A percentile compares a stretch with the other conserved stretches of the same genome.
These are phyloP conservation scores for Microtus obscurus DNA, from an alignment of 2,797 vertebrate genomes.

Conservation along the genomic window DNA sequence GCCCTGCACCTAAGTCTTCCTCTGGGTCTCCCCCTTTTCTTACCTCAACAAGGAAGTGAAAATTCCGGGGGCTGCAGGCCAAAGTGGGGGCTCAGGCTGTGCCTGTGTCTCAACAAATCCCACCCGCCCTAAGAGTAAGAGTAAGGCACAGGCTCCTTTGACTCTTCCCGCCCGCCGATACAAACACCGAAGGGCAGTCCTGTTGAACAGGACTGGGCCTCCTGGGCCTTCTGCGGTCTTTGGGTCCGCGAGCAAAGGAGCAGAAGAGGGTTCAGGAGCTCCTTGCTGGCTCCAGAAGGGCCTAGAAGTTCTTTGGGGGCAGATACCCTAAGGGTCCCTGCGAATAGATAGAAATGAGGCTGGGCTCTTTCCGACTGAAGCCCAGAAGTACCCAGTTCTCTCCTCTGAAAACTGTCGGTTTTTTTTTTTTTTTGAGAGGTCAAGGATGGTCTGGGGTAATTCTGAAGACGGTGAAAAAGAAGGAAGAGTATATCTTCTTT, in stretches of 20 bases:
- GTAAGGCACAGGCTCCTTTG: not conserved
- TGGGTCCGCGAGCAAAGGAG: not conserved
- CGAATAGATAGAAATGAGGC: not conserved
- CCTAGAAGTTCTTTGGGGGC: not conserved
- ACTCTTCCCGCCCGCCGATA: not conserved
- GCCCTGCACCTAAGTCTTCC: not conserved
- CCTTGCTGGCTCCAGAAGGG: not conserved
- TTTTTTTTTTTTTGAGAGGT: not conserved
- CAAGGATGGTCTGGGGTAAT: slow-evolving; percentile 49
- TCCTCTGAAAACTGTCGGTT: slow-evolving; percentile 42
- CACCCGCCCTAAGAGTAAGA: not conserved
- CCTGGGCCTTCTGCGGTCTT: not conserved
- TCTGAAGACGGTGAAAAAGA: slow-evolving; percentile 49
- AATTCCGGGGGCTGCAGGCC: slow-evolving; percentile 34
- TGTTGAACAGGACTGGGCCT: not conserved
- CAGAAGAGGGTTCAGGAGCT: not conserved
- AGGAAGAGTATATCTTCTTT: slow-evolving; percentile 10
- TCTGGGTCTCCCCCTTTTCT: not conserved
- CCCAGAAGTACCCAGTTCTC: slow-evolving; percentile 39
- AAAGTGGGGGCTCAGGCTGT: not conserved
- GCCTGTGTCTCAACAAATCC: not conserved
- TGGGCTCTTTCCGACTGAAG: not conserved
- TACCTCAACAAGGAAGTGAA: slow-evolving; percentile 49
- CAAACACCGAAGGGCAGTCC: not conserved
- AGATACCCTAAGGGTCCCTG: not conserved